phyloP scores from a whole-genome alignment of 2,797 vertebrate genomes.

The Sebastes itinus region DNA sequence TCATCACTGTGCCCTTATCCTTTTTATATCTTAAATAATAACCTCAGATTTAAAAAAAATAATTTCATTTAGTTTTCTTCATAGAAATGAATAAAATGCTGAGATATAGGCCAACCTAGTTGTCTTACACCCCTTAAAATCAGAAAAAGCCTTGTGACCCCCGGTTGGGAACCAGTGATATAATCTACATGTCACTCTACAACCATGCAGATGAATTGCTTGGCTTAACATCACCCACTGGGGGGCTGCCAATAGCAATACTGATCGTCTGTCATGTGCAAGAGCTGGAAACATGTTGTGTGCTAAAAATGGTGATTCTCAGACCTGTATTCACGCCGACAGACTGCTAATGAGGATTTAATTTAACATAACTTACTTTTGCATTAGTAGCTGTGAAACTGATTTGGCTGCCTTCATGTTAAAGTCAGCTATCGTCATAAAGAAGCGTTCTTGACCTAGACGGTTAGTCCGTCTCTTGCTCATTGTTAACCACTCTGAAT shows the following conservation, averaged over 20 bases:
- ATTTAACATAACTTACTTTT: not conserved
- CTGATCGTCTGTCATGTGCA: not conserved
- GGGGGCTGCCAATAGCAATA: not conserved
- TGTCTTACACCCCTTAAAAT: too few species aligned
- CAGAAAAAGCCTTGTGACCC: too few species aligned
- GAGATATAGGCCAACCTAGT: too few species aligned
- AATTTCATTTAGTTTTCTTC: too few species aligned
- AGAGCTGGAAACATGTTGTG: not conserved
- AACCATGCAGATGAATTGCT: not conserved
- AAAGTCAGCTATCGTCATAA: not conserved
- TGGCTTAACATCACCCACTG: constrained; percentile 7
- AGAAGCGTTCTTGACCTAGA: not conserved
- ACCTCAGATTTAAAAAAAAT: too few species aligned
- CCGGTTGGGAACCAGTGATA: not conserved
- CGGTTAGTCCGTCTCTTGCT: not conserved
- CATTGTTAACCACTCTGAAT: not conserved
- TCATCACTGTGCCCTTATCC: too few species aligned
- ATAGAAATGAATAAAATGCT: too few species aligned
- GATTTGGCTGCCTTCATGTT: not conserved
- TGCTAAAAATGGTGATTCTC: not conserved
- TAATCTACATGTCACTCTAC: not conserved
- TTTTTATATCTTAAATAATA: too few species aligned
- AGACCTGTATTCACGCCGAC: not conserved
- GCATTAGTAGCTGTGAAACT: not conserved
- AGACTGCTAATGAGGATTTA: not conserved